Conservation (phyloP, 2,888 invertebrate genomes). For the Nineta flava region DNA sequence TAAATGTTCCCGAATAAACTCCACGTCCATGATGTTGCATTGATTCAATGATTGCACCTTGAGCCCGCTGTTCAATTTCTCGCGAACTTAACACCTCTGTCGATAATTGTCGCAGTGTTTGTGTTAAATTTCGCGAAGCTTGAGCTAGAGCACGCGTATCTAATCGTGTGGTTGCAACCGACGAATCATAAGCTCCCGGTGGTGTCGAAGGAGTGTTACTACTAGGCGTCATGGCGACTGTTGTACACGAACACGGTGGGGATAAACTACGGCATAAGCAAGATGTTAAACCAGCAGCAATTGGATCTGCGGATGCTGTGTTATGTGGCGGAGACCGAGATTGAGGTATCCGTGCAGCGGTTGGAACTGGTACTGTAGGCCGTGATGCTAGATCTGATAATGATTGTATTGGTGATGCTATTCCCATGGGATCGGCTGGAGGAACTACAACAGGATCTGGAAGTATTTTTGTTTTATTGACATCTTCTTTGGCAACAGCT, state of each 20-base stretch:
- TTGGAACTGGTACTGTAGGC: slow-evolving; percentile 23
- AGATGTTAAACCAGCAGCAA: slow-evolving; percentile 29
- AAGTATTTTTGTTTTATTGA: slow-evolving; percentile 6
- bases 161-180: slow-evolving; percentile 12
- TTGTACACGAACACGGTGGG: slow-evolving; percentile 13
- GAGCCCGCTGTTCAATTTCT: slow-evolving; percentile 17
- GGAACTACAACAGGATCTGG: slow-evolving; percentile 22
- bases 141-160: slow-evolving; percentile 58
- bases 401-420: slow-evolving; percentile 40
- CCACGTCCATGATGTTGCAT: slow-evolving; percentile 91
- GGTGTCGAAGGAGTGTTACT: slow-evolving; percentile 11
- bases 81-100: slow-evolving; percentile 67
- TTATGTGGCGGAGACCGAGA: neutral
- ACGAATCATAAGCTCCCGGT: slow-evolving; percentile 16
- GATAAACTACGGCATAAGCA: slow-evolving; percentile 27
- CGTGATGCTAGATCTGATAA: slow-evolving; percentile 45
- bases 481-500: slow-evolving; percentile 3
- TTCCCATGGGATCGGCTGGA: slow-evolving; percentile 23
- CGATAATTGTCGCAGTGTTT: slow-evolving; percentile 76
- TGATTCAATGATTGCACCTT: slow-evolving; percentile 75
- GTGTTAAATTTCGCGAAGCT: slow-evolving; percentile 81
- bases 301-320: slow-evolving; percentile 21
- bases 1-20: slow-evolving; percentile 92
- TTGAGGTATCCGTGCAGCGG: slow-evolving; percentile 20
- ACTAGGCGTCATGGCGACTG: slow-evolving; percentile 23